Conservation (phyloP, 1,140 invertebrate genomes). For the Hestina assimilis region DNA sequence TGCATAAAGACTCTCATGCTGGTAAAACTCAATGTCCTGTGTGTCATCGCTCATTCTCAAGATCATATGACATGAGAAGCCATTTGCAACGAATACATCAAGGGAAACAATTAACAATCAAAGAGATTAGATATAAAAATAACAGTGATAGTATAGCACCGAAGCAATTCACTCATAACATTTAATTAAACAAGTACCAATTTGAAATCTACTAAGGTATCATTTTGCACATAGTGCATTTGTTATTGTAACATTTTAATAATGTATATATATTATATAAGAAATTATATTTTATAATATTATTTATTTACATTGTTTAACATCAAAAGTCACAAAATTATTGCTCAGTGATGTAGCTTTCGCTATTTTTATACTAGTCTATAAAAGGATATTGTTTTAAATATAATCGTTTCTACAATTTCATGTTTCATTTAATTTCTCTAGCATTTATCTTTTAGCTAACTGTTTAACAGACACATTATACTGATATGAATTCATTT, state of each 20-base stretch:
- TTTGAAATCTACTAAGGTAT: conserved; percentile 39
- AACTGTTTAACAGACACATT: no score
- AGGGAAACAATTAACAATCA: conserved; percentile 71
- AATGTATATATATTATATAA: conserved; percentile 14
- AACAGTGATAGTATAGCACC: conserved; percentile 54
- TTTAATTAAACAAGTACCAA: conserved; percentile 43
- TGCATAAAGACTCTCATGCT: conserved; percentile 87
- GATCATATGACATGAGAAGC: conserved; percentile 82
- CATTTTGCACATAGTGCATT: conserved; percentile 46
- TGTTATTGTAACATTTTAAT: neutral
- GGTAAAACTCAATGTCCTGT: conserved; percentile 84
- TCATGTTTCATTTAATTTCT: conserved; percentile 6
- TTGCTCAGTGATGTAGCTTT: conserved; percentile 67
- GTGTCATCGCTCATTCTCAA: conserved; percentile 81
- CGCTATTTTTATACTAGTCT: conserved; percentile 75
- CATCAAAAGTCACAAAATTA: conserved; percentile 58
- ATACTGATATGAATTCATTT: no score
- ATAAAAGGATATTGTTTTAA: conserved; percentile 55
- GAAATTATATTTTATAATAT: conserved; percentile 16
- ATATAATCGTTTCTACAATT: conserved; percentile 30
- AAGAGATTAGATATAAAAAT: conserved; percentile 70
- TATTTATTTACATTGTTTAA: conserved; percentile 15
- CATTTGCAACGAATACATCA: conserved; percentile 81
- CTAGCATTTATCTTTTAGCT: no score
- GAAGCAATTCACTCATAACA: conserved; percentile 63